These are phyloP conservation scores for Microctenopoma lineatum DNA, from an alignment of 2,797 vertebrate genomes.

Conservation along the genomic window DNA sequence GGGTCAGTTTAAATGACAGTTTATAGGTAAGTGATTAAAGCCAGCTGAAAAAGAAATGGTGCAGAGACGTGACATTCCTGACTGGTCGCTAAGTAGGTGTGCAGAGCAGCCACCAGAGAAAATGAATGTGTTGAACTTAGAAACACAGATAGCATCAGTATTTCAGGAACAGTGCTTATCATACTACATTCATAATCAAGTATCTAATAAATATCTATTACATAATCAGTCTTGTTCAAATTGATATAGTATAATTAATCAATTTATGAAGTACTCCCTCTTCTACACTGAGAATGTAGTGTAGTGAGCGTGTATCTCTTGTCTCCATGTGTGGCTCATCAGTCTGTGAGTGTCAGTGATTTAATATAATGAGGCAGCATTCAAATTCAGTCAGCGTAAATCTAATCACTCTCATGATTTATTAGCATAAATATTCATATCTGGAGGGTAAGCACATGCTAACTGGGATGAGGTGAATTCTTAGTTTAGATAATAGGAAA, in stretches of 20 bases:
- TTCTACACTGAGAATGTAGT: neutral
- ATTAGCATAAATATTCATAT: slow-evolving; percentile 29
- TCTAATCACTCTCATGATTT: slow-evolving; percentile 16
- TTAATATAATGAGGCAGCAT: slow-evolving; percentile 31
- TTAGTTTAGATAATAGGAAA: neutral
- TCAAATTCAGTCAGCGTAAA: slow-evolving; percentile 18
- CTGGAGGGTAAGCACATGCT: neutral
- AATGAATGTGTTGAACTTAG: neutral
- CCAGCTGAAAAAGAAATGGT: slow-evolving; percentile 7
- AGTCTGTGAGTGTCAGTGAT: slow-evolving; percentile 19
- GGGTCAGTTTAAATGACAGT: slow-evolving; percentile 4
- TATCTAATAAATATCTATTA: slow-evolving; percentile 36
- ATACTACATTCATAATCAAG: slow-evolving; percentile 5
- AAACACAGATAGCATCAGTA: slow-evolving; percentile 8
- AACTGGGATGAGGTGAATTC: slow-evolving; percentile 6
- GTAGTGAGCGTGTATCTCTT: neutral
- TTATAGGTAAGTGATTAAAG: neutral
- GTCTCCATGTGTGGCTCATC: slow-evolving; percentile 20
- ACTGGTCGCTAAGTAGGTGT: neutral
- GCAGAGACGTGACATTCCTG: neutral
- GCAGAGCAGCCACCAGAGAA: neutral
- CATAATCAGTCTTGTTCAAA: slow-evolving; percentile 30
- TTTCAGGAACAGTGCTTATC: slow-evolving; percentile 9
- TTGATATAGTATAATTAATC: slow-evolving; percentile 21
- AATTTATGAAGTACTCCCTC: slow-evolving; percentile 12